Evolutionary conservation across 2,113 vertebrate genomes (phyloP).

Genomic region (Crotalus viridis): DNA sequence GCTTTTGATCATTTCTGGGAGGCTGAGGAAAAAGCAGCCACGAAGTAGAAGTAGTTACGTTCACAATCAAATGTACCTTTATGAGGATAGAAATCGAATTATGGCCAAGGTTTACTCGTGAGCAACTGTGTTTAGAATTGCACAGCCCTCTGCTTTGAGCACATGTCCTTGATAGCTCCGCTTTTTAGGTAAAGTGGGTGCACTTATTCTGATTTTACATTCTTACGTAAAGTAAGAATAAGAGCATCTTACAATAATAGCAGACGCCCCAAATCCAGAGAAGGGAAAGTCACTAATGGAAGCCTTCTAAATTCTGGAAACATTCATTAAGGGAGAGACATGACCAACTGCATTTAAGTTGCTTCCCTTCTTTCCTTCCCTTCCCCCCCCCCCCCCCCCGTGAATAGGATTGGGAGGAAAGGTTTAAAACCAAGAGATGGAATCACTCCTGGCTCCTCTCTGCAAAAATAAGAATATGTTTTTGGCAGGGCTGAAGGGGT

Average conservation of each 20-base stretch:
- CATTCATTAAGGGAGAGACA: neutral
- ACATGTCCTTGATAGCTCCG: fast-evolving
- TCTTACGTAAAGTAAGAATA: neutral
- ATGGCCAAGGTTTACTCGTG: neutral
- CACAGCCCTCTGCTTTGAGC: neutral
- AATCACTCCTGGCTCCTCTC: neutral
- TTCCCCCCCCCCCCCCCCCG: neutral
- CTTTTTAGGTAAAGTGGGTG: neutral
- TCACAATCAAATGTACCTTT: neutral
- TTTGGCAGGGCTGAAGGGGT: neutral
- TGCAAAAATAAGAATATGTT: neutral
- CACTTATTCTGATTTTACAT: neutral
- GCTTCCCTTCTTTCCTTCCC: neutral
- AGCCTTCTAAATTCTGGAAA: neutral
- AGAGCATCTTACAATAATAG: neutral
- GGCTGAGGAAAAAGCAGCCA: neutral
- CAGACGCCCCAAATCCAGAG: neutral
- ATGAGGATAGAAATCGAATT: neutral
- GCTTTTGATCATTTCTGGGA: neutral
- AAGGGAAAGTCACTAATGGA: neutral
- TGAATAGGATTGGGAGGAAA: too few species aligned
- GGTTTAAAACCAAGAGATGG: neutral
- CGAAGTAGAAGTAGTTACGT: neutral
- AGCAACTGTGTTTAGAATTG: neutral
- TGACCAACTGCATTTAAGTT: neutral